These are phyloP conservation scores for Antheraea pernyi DNA, from an alignment of 1,140 invertebrate genomes.

Conservation along the genomic window DNA sequence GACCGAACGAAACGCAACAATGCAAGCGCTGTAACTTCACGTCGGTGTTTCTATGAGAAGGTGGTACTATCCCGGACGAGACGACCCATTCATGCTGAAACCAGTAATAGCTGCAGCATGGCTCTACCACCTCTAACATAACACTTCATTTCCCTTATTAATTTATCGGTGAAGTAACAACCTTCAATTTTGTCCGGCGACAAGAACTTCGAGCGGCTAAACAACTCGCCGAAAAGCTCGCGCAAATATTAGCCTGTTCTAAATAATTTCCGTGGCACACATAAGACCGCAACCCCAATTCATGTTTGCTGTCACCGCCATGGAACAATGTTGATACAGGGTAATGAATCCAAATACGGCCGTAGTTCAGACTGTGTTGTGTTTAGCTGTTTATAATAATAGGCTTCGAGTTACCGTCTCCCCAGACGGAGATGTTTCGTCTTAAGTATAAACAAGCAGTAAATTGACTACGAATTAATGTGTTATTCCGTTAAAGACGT, in stretches of 20 bases:
- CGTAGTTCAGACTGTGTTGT: conserved; percentile 19
- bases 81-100: too few species aligned
- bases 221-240: conserved; percentile 24
- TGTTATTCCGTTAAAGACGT: neutral
- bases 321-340: conserved; percentile 29
- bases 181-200: neutral
- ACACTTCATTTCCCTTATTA: neutral
- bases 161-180: neutral
- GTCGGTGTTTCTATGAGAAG: too few species aligned
- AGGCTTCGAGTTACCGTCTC: conserved; percentile 1
- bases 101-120: too few species aligned
- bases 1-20: too few species aligned
- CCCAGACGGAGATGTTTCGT: neutral
- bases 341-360: conserved; percentile 35
- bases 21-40: too few species aligned
- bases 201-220: conserved; percentile 22
- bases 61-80: too few species aligned
- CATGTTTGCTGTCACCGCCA: conserved; percentile 25
- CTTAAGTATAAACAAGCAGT: neutral
- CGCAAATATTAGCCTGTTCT: conserved; percentile 30
- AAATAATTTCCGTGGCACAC: conserved; percentile 28
- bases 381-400: conserved; percentile 18
- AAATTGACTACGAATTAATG: neutral
- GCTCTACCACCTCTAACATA: too few species aligned
- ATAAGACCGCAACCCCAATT: conserved; percentile 24